Evolutionary conservation across 2,113 vertebrate species (phyloP), one percentile per base, ranked within the genome.

Genomic region (Chrysemys picta): DNA sequence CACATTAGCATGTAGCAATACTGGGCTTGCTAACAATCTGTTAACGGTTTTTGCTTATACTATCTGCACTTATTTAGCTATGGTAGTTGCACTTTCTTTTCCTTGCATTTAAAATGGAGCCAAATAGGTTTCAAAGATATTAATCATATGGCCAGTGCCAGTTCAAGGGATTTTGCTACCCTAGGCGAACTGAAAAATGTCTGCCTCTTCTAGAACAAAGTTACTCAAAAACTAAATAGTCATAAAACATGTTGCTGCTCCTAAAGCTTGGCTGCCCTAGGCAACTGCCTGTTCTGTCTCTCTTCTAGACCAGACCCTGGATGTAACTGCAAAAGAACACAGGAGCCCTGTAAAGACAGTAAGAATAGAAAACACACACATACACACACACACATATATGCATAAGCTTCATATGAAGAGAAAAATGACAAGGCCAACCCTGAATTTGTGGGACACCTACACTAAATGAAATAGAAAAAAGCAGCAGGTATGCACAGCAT

Each of bases 41-140:
- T 57, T 84, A 45, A 57, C 87, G 6, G 2, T 4, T 89, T 94
- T 80, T 84, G 17, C 22, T 91, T 82, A 76, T 92, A 75, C 3
- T 50, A 9, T 24, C 29, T 85, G 2, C 3, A 5, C 80, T 2
- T 47, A 72, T 79, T 96, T 57, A 82, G 31, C 22, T 84, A 21
- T 13, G 49, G 52, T 47, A 22, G 10, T 13, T 80, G 21, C 56
- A 52, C 10, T 53, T 87, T 84, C 38, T 86, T 59, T 5, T 13
- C 25, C 7, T 87, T 81, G 29, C 24, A 80, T 87, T 86, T 89
- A 50, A 95, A 91, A 78, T 54, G n/a, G 86, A 69, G 42, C 12
- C 92, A 93, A 89, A 94, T 4, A 17, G 1, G 13, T 89, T 95
- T 93, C 42, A 87, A 78, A 93, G 84, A 87, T n/a, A 17, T 65